Conservation (phyloP, 2,113 vertebrate species). For the Haemorhous mexicanus region DNA sequence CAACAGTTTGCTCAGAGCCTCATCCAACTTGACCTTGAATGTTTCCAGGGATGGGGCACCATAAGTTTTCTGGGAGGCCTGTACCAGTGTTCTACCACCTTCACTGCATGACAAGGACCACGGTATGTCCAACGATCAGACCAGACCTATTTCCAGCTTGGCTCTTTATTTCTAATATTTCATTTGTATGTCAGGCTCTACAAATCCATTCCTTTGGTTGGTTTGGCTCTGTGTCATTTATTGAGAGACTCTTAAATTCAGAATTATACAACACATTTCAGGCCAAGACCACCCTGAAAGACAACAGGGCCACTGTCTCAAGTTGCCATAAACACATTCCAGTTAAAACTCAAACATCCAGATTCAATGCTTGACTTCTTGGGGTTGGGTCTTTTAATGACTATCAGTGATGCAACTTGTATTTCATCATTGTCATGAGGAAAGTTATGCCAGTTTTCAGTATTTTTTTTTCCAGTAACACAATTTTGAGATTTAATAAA, state of each 20-base stretch:
- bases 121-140: not conserved
- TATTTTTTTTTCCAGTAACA: not conserved
- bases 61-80: not conserved
- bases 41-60: not conserved
- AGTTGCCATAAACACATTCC: not conserved
- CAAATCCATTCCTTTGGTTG: not conserved
- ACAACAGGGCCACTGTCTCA: not conserved
- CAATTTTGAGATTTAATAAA: not conserved
- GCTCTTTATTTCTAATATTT: not conserved
- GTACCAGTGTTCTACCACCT: not conserved
- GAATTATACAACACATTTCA: not conserved
- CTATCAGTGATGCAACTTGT: not conserved
- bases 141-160: not conserved
- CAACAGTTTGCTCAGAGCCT: not conserved
- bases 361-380: not conserved
- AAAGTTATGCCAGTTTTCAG: not conserved
- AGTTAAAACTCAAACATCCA: not conserved
- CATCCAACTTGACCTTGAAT: not conserved
- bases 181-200: not conserved
- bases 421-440: fast-evolving
- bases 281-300: not conserved
- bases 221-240: not conserved
- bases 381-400: not conserved
- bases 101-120: fast-evolving
- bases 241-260: not conserved